Percentiles rank a stretch among this genome's conserved stretches.
Conservation (phyloP, 2,797 vertebrate species). For the Tolypeutes matacus region DNA sequence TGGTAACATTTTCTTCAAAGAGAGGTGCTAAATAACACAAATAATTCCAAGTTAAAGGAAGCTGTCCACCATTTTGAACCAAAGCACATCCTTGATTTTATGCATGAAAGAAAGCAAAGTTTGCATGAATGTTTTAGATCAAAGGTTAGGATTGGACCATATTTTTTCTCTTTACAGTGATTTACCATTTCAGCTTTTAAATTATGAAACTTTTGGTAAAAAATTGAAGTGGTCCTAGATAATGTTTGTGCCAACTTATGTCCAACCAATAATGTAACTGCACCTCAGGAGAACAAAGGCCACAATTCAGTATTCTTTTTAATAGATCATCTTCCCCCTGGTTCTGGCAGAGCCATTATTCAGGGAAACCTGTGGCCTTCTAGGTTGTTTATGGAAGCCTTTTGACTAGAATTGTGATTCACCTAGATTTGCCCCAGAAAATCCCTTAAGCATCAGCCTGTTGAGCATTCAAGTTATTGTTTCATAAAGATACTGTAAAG, state of each 20-base stretch:
- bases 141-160: constrained; percentile 60
- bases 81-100: constrained; percentile 58
- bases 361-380: constrained; percentile 62
- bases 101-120: constrained; percentile 52
- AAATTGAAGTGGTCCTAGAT: constrained; percentile 62
- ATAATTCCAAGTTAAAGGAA: constrained; percentile 67
- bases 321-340: constrained; percentile 40
- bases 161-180: constrained; percentile 67
- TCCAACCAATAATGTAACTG: constrained; percentile 63
- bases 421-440: constrained; percentile 67
- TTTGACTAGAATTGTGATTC: constrained; percentile 67
- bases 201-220: constrained; percentile 70
- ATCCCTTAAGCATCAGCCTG: constrained; percentile 34
- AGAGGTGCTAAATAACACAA: constrained; percentile 37
- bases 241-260: constrained; percentile 66
- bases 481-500: constrained; percentile 65
- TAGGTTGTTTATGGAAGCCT: constrained; percentile 60
- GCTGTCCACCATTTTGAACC: constrained; percentile 37
- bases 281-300: constrained; percentile 74
- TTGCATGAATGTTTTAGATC: constrained; percentile 59
- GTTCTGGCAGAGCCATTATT: constrained; percentile 67
- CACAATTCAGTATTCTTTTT: constrained; percentile 69
- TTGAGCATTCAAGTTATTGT: constrained; percentile 52
- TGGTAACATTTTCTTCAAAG: constrained; percentile 58
- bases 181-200: constrained; percentile 46